These are phyloP conservation scores for Trididemnum miniatum DNA, from an alignment of 23 tunicate genomes.

Conservation along the genomic window DNA sequence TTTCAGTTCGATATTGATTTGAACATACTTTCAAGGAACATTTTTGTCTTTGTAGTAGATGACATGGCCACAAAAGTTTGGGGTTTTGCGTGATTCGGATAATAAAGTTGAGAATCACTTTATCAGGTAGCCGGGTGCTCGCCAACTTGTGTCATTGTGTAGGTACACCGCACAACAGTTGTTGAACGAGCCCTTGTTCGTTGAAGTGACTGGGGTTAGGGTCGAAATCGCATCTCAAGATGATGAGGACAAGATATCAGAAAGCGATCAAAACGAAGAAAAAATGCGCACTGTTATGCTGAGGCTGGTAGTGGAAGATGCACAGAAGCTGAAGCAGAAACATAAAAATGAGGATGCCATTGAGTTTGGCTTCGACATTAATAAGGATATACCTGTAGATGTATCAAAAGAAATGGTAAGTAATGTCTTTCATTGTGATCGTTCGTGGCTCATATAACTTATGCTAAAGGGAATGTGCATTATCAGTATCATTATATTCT, in stretches of 20 bases:
- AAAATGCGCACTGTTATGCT: conserved; percentile 51
- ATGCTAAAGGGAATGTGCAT: too few species aligned
- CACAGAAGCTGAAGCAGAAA: conserved; percentile 83
- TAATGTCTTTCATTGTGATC: too few species aligned
- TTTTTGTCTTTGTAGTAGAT: too few species aligned
- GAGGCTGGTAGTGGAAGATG: conserved; percentile 75
- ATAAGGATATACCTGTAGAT: conserved; percentile 90
- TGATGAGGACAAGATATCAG: conserved; percentile 27
- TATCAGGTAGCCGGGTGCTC: too few species aligned
- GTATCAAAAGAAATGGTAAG: conserved; percentile 94
- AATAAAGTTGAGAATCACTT: too few species aligned
- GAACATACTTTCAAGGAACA: too few species aligned
- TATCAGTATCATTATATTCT: too few species aligned
- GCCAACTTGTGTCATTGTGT: too few species aligned
- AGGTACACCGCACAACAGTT: conserved; percentile 90
- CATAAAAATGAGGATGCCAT: conserved; percentile 84
- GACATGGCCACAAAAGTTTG: too few species aligned
- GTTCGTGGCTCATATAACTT: too few species aligned
- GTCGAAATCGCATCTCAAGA: conserved; percentile 59
- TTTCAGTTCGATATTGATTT: too few species aligned
- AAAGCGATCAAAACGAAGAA: conserved; percentile 38
- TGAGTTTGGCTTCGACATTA: conserved; percentile 87
- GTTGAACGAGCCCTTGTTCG: conserved; percentile 80
- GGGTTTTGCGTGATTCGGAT: too few species aligned
- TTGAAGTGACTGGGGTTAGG: conserved; percentile 68